These are phyloP conservation scores for Sarcophaga subvicina DNA, from an alignment of 2,888 invertebrate species.

Conservation along the genomic window DNA sequence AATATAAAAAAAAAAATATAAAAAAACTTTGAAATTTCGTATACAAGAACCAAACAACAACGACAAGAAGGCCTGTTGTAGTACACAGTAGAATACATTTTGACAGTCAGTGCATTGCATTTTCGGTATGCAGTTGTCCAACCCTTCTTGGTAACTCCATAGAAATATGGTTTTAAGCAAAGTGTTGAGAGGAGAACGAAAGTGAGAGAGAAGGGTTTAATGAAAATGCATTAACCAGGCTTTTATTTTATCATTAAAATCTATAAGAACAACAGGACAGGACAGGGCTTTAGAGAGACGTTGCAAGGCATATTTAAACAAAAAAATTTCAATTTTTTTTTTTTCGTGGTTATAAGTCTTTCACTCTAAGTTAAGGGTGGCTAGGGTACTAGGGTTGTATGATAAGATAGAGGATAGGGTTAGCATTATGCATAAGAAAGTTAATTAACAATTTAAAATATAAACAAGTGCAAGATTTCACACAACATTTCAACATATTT, in stretches of 20 bases:
- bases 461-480: constrained; percentile 53
- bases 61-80: not conserved
- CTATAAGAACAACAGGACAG: constrained; percentile 5
- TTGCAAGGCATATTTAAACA: too few relatives aligned
- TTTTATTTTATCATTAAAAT: constrained; percentile 65
- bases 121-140: too few relatives aligned
- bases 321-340: not conserved
- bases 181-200: too few relatives aligned
- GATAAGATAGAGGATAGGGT: not conserved
- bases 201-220: not conserved
- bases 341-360: too few relatives aligned
- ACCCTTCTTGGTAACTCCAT: too few relatives aligned
- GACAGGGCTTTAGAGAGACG: too few relatives aligned
- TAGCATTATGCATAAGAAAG: constrained; percentile 27
- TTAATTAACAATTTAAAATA: constrained; percentile 56
- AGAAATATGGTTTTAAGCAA: too few relatives aligned
- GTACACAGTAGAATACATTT: too few relatives aligned
- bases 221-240: constrained; percentile 56
- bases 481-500: constrained; percentile 19
- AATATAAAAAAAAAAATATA: not conserved
- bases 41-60: not conserved
- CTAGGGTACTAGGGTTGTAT: not conserved
- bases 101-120: too few relatives aligned
- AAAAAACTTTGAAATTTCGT: not conserved
- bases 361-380: not conserved